Evolutionary conservation across 2,113 vertebrate species (phyloP), one percentile per base, ranked within the genome.

Genomic region (Myotis davidii): DNA sequence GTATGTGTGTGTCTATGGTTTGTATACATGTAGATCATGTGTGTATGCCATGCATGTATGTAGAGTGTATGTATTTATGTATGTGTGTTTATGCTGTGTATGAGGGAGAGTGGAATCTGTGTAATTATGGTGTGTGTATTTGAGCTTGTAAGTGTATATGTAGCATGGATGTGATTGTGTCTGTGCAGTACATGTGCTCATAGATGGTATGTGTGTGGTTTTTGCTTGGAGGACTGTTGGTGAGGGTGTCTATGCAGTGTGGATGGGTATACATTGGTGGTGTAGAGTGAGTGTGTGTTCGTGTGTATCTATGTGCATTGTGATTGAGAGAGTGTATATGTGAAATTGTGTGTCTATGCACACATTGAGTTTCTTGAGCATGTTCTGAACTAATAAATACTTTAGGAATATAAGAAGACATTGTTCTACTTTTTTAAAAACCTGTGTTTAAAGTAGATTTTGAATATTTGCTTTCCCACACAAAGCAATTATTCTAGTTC

Each of bases 401-500:
- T 39, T 67, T 69, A 83, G 54, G 29, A 95, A 70, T 59, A 52
- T n/a, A 87, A 84, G 13, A 72, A 16, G 25, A 61, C 23, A 82
- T 21, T 61, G 1, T 5, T 94, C 11, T 83, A 67, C 4, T 39
- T 39, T 1, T 8, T 42, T 1, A 1, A 20, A 89, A 69, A 45
- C 59, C 50, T 96, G 48, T 89, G 27, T 83, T 83, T 86, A 21
- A 95, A 91, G 37, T 76, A 95, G 34, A 32, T 12, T 79, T 89
- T 82, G 39, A 94, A 70, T 96, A 81, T 93, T 94, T 97, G 64
- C 76, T 96, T 95, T 94, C 64, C 78, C 39, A 95, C 21, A 94
- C 52, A 88, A 95, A 89, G 34, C 74, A 95, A 73, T 96, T 84
- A 96, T 91, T 93, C 42, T 88, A 85, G 3, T 48, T 85, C 29